Conservation (phyloP, 64 coral and sea anemone genomes). For the Stichodactyla helianthus region DNA sequence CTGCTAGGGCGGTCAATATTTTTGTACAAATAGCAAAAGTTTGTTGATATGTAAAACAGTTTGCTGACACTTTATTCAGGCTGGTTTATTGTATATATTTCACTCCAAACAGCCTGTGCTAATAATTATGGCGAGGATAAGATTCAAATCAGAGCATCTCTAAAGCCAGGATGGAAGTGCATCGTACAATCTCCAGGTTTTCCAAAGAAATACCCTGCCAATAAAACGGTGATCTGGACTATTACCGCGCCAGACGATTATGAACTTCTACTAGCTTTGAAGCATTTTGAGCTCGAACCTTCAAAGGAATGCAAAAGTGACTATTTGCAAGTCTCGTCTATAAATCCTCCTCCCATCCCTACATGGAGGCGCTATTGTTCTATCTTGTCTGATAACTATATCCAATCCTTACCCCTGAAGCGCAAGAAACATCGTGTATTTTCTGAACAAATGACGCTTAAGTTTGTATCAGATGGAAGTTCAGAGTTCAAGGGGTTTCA, state of each 20-base stretch:
- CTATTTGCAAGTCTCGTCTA: neutral
- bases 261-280: neutral
- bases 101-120: neutral
- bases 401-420: neutral
- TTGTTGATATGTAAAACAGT: too few relatives aligned
- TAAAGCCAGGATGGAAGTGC: neutral
- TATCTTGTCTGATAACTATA: neutral
- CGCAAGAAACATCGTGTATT: neutral
- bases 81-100: neutral
- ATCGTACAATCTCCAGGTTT: neutral
- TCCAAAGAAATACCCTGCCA: neutral
- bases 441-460: neutral
- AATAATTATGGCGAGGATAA: neutral
- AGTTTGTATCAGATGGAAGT: neutral
- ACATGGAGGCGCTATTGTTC: neutral
- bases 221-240: neutral
- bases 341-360: too few relatives aligned
- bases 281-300: conserved; percentile 4
- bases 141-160: neutral
- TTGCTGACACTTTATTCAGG: too few relatives aligned
- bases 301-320: conserved; percentile 1
- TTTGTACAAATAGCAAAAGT: too few relatives aligned
- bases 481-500: conserved; percentile 1
- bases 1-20: too few relatives aligned
- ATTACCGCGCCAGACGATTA: neutral